Base-by-base conservation (phyloP, 2,113 vertebrate species). In the Cheilinus undulatus region DNA sequence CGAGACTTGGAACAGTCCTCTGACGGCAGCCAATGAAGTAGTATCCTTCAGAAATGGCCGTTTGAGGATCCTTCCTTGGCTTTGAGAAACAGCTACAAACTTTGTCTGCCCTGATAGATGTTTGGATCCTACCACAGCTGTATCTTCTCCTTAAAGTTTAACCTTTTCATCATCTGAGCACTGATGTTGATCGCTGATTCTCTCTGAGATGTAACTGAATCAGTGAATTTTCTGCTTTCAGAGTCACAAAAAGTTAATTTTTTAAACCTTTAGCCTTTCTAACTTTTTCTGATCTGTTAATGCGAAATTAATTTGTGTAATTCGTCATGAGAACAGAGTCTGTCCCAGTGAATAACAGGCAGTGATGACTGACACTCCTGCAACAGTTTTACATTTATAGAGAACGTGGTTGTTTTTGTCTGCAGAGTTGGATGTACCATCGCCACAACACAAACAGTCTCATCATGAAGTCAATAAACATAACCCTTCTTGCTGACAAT, bases 391-490 rank as follows among this genome's bases (percentile, higher is more conserved):
- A 32, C 24, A 42, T 17, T 7, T 22, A 15, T 9, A 42, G 46
- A 67, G 53, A 46, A 32, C 59, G 19, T 9, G 7, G 7, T 32
- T 40, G 42, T 4, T 53, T 62, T 56, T 46, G 23, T 68, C 34
- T 34, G 27, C 32, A 61, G 46, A 10, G 36, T 26, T 32, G 38
- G 24, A 32, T 59, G 48, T 1, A 20, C 57, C 6, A 15, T 53
- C 52, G 56, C 32, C 24, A 10, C 40, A 69, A 45, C 57, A 77
- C 60, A 61, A 49, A 67, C 46, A n/a, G 2, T 50, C 26, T 74
- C 69, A 69, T 36, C 46, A 62, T 43, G 73, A 10, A 56, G 45
- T 60, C 60, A 20, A 28, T 50, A 63, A 82, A 80, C 50, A 62
- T 67, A n/a, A 13, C 61, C 17, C 28, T 69, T 36, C 38, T 48